Base-by-base conservation (phyloP, 2,113 vertebrate genomes). In the Lepus timidus region DNA sequence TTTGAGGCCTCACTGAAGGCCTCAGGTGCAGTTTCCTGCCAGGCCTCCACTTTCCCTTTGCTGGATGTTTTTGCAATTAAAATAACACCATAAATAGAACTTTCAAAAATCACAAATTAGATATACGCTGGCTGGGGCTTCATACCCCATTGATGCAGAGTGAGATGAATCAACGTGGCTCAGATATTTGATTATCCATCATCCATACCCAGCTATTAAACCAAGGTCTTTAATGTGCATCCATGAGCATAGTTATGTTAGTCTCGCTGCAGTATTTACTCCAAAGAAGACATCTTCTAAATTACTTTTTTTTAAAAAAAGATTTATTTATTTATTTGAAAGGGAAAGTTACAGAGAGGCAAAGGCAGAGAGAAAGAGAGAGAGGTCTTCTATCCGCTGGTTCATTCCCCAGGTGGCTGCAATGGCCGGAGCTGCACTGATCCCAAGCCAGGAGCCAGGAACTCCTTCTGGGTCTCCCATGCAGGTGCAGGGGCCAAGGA, bases 21-120 rank as follows among this genome's bases (percentile, higher is more conserved):
- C 39, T 78, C 36, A 33, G 36, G 31, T 75, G 67, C 23, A 75
- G 14, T 83, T 91, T 86, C 67, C 70, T 79, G 4, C 64, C 33
- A 80, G 22, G 31, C 6, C 11, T 64, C 51, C 13, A 82, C 49
- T 87, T 90, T 80, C 44, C 52, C 7, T 90, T 91, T 62, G 22
- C 27, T 85, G 44, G 22, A 92, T 44, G 73, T 65, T 85, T 96
- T 95, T 13, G 52, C 65, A 90, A 85, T 90, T 88, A 36, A 1
- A 78, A 5, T 58, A 61, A 85, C 36, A 91, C 27, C 29, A 9
- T 88, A 85, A 92, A 88, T 83, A 65, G 55, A 87, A 78, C 4
- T 88, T 95, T 51, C 39, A 31, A 82, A 96, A 93, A 85, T 83
- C 58, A 88, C 23, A 79, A 71, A 75, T 61, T 80, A 75, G n/a